Evolutionary conservation across 2,113 vertebrate species (phyloP).

Genomic region (Cryptotis parvus): DNA sequence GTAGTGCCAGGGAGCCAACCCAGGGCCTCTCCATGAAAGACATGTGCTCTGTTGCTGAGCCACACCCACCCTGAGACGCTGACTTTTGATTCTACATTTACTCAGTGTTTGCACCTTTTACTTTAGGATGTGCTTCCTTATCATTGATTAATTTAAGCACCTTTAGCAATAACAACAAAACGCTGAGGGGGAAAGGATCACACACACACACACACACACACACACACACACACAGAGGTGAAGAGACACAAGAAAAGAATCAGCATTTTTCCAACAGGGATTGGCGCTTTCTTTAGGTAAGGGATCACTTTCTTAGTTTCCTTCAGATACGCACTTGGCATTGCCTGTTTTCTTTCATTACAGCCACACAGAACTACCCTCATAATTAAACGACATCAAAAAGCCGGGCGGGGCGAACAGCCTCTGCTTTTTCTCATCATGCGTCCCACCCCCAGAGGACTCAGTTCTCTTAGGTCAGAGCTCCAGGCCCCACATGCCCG

Average conservation of each 20-base stretch:
- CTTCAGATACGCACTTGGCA: not conserved
- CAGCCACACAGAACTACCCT: not conserved
- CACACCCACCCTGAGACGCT: not conserved
- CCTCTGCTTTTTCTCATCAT: not conserved
- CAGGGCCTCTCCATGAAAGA: too few relatives aligned
- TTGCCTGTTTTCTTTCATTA: not conserved
- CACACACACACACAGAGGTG: not conserved
- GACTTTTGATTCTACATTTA: not conserved
- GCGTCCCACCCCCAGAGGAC: not conserved
- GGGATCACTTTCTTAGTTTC: constrained; percentile 18
- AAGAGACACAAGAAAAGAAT: not conserved
- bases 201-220: not conserved
- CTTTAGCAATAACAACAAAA: constrained; percentile 20
- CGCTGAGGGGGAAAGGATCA: not conserved
- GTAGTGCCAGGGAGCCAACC: too few relatives aligned
- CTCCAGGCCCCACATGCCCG: not conserved
- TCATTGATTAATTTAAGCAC: constrained; percentile 15
- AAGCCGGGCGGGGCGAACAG: not conserved
- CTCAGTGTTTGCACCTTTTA: not conserved
- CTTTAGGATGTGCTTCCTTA: not conserved
- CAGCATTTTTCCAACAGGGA: not conserved
- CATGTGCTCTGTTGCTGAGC: too few relatives aligned
- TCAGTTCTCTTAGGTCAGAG: constrained; percentile 58
- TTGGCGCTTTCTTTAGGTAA: not conserved
- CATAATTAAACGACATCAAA: constrained; percentile 4